Percentiles rank a stretch among this genome's conserved stretches.
phyloP scores from a whole-genome alignment of 2,113 vertebrate genomes.

The Canis aureus region DNA sequence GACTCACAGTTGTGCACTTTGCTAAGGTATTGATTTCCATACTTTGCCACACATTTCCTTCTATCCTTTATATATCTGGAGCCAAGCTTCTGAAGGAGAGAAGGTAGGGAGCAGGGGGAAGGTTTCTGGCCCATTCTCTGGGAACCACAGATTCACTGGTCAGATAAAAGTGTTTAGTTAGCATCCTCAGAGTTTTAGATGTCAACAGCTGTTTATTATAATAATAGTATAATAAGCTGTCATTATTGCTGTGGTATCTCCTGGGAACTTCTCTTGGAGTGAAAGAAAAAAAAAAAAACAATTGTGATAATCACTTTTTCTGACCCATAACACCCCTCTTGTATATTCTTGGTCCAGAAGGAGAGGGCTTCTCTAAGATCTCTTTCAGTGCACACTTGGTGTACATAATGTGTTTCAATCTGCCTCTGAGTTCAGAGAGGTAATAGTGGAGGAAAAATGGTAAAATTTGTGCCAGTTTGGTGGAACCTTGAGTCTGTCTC shows the following conservation, averaged over 20 bases:
- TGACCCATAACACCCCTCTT: background rate
- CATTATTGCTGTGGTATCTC: background rate
- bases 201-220: background rate
- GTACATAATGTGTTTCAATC: background rate
- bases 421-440: background rate
- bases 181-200: background rate
- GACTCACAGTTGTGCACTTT: background rate
- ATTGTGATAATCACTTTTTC: background rate
- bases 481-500: background rate
- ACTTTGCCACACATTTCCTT: background rate
- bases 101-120: fast-evolving
- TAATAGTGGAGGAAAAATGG: background rate
- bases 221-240: background rate
- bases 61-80: background rate
- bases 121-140: background rate
- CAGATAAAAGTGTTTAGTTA: background rate
- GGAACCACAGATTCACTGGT: background rate
- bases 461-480: background rate
- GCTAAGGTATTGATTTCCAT: background rate
- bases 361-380: background rate
- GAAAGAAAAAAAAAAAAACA: background rate
- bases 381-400: background rate
- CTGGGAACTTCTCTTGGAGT: background rate
- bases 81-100: background rate
- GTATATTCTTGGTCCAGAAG: background rate